A percentile compares a stretch with the other conserved stretches of the same genome.
These are phyloP conservation scores for Dicranocentrus wangi DNA, from an alignment of 2,888 invertebrate species.

Conservation along the genomic window DNA sequence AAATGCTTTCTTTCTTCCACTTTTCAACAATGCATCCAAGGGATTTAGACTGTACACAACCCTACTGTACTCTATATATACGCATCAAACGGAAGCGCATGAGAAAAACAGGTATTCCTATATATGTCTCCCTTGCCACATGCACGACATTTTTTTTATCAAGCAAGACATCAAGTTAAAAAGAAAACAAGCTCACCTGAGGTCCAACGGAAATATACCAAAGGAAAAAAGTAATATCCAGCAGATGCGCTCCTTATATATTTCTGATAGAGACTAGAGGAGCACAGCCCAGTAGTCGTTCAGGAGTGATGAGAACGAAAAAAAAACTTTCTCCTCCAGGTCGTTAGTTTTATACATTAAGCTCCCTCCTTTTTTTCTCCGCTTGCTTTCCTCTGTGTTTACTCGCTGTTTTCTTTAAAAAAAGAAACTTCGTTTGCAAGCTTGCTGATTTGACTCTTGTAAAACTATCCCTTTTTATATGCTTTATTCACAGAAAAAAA, in stretches of 20 bases:
- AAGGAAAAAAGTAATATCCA: constrained; percentile 35
- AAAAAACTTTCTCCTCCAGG: constrained; percentile 38
- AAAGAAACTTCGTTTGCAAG: constrained; percentile 26
- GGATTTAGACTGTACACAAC: too few species aligned
- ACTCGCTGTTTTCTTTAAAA: constrained; percentile 27
- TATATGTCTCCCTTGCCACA: too few species aligned
- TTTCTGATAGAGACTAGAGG: neutral
- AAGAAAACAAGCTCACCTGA: constrained; percentile 51
- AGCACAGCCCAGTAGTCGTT: neutral
- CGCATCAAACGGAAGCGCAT: too few species aligned
- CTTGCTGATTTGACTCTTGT: constrained; percentile 13
- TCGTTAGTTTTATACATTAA: constrained; percentile 59
- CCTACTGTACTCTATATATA: too few species aligned
- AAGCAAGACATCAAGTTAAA: too few species aligned
- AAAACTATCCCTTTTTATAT: constrained; percentile 23
- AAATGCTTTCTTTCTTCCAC: too few species aligned
- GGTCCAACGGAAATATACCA: constrained; percentile 28
- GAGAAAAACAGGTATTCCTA: too few species aligned
- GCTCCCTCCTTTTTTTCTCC: constrained; percentile 40
- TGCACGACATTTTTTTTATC: too few species aligned
- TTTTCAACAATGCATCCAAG: too few species aligned
- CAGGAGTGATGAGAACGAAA: constrained; percentile 14
- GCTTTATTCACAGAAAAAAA: constrained; percentile 10
- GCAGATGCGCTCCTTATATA: constrained; percentile 1
- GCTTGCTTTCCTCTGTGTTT: constrained; percentile 37